Evolutionary conservation across 2,797 vertebrate genomes (phyloP).

Genomic region (Synanceia verrucosa): DNA sequence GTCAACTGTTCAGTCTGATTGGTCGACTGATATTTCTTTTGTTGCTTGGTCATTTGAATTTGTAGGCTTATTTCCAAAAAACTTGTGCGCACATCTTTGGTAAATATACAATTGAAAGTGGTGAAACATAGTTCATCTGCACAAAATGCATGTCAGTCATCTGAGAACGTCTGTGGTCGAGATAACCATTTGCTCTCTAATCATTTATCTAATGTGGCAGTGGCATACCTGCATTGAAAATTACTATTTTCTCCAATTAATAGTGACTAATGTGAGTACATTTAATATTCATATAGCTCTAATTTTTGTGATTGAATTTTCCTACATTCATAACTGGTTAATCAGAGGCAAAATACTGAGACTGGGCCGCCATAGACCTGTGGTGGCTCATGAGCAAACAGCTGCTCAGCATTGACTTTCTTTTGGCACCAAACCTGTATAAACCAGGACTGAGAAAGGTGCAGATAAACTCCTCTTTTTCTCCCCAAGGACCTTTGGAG

Average conservation of each 20-base stretch:
- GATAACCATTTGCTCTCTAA: not conserved
- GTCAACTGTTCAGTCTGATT: not conserved
- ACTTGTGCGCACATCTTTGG: not conserved
- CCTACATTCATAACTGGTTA: not conserved
- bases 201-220: not conserved
- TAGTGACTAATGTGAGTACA: not conserved
- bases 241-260: not conserved
- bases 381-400: conserved; percentile 12
- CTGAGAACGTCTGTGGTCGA: no score
- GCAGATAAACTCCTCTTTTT: not conserved
- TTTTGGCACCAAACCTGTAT: conserved; percentile 16
- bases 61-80: not conserved
- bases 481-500: not conserved
- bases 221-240: not conserved
- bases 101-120: not conserved
- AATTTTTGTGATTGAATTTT: not conserved
- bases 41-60: not conserved
- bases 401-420: conserved; percentile 12
- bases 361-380: not conserved
- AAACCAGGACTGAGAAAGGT: not conserved
- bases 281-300: not conserved
- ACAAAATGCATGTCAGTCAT: not conserved
- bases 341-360: not conserved
- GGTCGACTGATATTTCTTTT: not conserved
- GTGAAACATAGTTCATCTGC: no score